Evolutionary conservation across 2,113 vertebrate species (phyloP).

Genomic region (Notothenia rossii): DNA sequence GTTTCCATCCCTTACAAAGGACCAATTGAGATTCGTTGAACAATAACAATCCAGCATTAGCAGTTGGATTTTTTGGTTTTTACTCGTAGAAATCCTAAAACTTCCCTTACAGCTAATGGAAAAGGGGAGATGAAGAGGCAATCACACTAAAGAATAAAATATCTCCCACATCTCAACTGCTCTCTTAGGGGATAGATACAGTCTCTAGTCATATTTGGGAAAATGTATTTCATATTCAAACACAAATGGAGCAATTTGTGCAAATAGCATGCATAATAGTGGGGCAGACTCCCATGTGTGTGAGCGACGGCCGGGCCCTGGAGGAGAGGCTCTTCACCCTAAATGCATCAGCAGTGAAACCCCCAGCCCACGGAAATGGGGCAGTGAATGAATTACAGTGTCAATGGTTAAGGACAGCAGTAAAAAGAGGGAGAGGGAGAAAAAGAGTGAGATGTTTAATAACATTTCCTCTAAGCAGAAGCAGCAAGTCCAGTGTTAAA

Average conservation of each 20-base stretch:
- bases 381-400: slow-evolving; percentile 69
- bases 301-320: slow-evolving; percentile 38
- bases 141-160: slow-evolving; percentile 53
- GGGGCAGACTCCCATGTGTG: slow-evolving; percentile 69
- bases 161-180: slow-evolving; percentile 42
- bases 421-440: slow-evolving; percentile 29
- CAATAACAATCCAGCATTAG: slow-evolving; percentile 10
- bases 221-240: slow-evolving; percentile 76
- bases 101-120: slow-evolving; percentile 24
- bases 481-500: slow-evolving; percentile 46
- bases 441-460: slow-evolving; percentile 41
- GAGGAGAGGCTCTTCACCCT: slow-evolving; percentile 69
- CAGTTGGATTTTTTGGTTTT: slow-evolving; percentile 16
- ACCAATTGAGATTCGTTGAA: slow-evolving; percentile 10
- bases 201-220: slow-evolving; percentile 53
- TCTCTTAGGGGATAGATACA: slow-evolving; percentile 47
- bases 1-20: not conserved
- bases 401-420: slow-evolving; percentile 77
- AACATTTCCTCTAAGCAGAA: slow-evolving; percentile 62
- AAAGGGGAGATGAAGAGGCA: slow-evolving; percentile 32
- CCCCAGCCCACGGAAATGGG: slow-evolving; percentile 53
- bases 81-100: slow-evolving; percentile 15
- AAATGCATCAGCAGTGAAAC: slow-evolving; percentile 59
- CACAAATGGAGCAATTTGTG: slow-evolving; percentile 82
- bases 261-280: slow-evolving; percentile 76